Evolutionary conservation across 2,113 vertebrate species (phyloP), one percentile per base, ranked within the genome.

Genomic region (Oreochromis aureus): DNA sequence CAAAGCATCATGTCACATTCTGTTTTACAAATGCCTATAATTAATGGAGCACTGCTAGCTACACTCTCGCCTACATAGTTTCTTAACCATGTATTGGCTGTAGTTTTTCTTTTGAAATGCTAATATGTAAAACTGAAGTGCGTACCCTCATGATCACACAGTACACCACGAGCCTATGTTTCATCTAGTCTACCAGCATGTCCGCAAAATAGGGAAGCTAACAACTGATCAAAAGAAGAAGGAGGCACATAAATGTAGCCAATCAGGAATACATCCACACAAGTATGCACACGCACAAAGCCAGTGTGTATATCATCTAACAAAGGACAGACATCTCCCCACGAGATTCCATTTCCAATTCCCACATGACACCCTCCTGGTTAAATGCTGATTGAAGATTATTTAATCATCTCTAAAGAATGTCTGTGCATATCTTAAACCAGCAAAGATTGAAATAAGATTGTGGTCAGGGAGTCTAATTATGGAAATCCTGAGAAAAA

Each of bases 341-440:
- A 3, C 85, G 90, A 92, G 90, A 90, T 92, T 95, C 86, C 81
- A 88, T 85, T 91, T 91, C 86, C 86, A 92, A 85, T 91, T 86
- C 90, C 85, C 84, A 93, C 89, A 94, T 93, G 94, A 88, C 90
- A 89, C 82, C 88, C 82, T 78, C 56, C 93, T 92, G 93, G 86
- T 93, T 93, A 92, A 94, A 95, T 34, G 59, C 94, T 95, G 96
- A 95, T 92, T 93, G 90, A 95, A 95, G 90, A 94, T 93, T 94
- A 94, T 95, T 94, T 94, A 88, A 93, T 94, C 92, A 95, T 93
- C 84, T 92, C 76, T 73, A 55, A 93, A 88, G 91, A 94, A 94
- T 95, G 95, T 93, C 94, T 89, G 89, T 36, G 92, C 92, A 95
- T 96, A 95, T 93, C 86, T 95, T 95, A 94, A 19, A 88, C 59